phyloP scores from a whole-genome alignment of 1,140 invertebrate genomes.

The Cherax destructor region DNA sequence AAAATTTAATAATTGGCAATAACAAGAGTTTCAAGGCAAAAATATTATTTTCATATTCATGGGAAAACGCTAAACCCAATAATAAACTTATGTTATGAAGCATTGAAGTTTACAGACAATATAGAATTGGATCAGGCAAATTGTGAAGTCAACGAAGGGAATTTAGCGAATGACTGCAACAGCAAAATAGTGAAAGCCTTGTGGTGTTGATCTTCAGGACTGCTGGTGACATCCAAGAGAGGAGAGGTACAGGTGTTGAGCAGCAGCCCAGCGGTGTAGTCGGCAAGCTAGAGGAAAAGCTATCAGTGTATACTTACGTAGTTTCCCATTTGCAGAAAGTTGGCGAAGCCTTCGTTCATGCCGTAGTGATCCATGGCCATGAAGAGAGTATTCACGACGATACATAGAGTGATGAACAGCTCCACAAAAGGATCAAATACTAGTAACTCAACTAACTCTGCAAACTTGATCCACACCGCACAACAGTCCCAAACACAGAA shows the following conservation, averaged over 20 bases:
- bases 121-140: neutral
- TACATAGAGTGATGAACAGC: conserved; percentile 97
- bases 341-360: conserved; percentile 80
- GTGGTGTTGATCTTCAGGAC: neutral
- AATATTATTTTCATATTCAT: too few relatives aligned
- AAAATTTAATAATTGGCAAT: too few relatives aligned
- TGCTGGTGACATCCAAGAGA: neutral
- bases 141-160: neutral
- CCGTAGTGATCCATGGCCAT: conserved; percentile 98
- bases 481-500: conserved; percentile 99
- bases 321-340: conserved; percentile 81
- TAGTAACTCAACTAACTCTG: conserved; percentile 91
- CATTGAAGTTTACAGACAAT: too few relatives aligned
- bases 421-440: conserved; percentile 99
- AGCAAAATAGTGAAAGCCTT: neutral
- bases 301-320: conserved; percentile 85
- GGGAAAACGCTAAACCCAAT: too few relatives aligned
- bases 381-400: conserved; percentile 97
- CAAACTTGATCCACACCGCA: conserved; percentile 91
- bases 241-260: neutral
- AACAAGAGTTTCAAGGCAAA: too few relatives aligned
- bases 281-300: neutral
- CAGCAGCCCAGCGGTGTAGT: neutral
- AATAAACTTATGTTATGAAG: too few relatives aligned
- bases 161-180: neutral